Conservation (phyloP, 2,888 invertebrate genomes). For the Ichneumoninae sp. region DNA sequence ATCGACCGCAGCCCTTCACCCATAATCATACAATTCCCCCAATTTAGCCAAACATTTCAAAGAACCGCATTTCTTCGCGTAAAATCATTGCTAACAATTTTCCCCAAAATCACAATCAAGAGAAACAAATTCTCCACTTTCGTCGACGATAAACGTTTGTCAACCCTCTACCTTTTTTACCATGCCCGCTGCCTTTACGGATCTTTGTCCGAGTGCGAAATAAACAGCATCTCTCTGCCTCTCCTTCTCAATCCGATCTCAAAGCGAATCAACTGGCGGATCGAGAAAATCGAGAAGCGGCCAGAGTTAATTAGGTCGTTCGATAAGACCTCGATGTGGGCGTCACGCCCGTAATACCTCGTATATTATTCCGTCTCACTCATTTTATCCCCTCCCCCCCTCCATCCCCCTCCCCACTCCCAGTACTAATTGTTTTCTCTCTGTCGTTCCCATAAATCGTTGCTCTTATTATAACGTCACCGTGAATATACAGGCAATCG, state of each 20-base stretch:
- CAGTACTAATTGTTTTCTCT: slow-evolving; percentile 64
- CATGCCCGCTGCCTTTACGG: not conserved
- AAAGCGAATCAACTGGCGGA: slow-evolving; percentile 10
- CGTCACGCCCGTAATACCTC: slow-evolving; percentile 58
- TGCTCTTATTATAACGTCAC: slow-evolving; percentile 65
- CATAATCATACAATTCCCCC: too few relatives aligned
- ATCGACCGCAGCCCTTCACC: too few relatives aligned
- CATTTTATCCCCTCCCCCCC: slow-evolving; percentile 21
- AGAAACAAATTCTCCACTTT: not conserved
- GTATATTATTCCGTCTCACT: slow-evolving; percentile 50
- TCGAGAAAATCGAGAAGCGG: slow-evolving; percentile 30
- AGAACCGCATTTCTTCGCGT: not conserved
- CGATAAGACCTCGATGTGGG: slow-evolving; percentile 51
- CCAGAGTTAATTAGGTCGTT: slow-evolving; percentile 60
- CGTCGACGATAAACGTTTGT: not conserved
- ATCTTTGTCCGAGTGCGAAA: not conserved
- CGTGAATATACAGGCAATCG: slow-evolving; percentile 50
- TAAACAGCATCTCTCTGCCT: not conserved
- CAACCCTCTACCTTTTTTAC: not conserved
- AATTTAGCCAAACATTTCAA: not conserved
- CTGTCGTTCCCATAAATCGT: slow-evolving; percentile 63
- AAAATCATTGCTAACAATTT: too few relatives aligned
- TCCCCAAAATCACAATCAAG: not conserved
- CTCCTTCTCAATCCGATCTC: not conserved
- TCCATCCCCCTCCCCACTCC: slow-evolving; percentile 20